Evolutionary conservation across 2,113 vertebrate species (phyloP).

Genomic region (Colinus virginianus): DNA sequence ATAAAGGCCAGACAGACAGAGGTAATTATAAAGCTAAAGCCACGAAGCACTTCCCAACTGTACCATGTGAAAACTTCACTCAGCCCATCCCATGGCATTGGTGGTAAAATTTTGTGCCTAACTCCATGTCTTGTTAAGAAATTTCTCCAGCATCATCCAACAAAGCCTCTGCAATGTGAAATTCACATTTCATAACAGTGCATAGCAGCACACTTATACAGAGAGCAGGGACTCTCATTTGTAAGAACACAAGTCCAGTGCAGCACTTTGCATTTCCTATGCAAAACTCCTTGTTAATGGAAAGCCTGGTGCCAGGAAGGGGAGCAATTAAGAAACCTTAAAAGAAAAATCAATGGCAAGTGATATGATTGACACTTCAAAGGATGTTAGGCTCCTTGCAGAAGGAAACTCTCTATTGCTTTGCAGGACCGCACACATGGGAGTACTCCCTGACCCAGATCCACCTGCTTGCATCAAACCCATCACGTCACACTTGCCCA

Average conservation of each 20-base stretch:
- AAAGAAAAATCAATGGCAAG: conserved; percentile 21
- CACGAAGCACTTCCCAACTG: conserved; percentile 45
- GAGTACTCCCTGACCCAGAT: neutral
- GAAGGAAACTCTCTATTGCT: neutral
- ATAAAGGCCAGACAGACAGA: conserved; percentile 41
- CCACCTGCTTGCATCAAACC: neutral
- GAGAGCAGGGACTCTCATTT: neutral
- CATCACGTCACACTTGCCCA: neutral
- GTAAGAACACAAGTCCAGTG: neutral
- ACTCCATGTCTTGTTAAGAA: neutral
- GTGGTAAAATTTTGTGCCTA: neutral
- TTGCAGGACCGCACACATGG: neutral
- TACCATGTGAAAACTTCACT: neutral
- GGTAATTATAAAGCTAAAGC: conserved; percentile 53
- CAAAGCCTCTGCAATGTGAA: neutral
- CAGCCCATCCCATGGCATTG: rapidly evolving
- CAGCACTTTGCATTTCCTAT: neutral
- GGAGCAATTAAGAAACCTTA: neutral
- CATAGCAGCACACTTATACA: rapidly evolving
- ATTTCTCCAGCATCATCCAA: neutral
- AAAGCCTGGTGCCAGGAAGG: neutral
- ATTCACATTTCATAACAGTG: no score
- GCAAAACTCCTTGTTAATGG: neutral
- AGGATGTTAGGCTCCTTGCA: neutral
- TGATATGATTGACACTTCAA: conserved; percentile 33